Evolutionary conservation across 35 echinoderm and acorn worm genomes (phyloP), one percentile per base, ranked within the genome.

Genomic region (Acanthaster planci): DNA sequence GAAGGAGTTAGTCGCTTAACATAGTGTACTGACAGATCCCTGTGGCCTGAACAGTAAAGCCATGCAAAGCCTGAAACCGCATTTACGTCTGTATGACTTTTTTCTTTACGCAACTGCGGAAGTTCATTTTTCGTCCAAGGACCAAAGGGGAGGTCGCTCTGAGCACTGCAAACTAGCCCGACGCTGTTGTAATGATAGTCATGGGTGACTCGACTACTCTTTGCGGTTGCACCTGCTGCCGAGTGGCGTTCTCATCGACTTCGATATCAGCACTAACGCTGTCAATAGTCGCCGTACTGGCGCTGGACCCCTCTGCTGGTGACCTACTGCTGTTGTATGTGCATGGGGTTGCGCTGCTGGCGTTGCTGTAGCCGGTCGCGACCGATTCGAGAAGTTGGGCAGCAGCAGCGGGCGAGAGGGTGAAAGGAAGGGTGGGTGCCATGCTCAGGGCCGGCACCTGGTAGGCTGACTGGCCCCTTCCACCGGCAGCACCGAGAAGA

Each of bases 141-240:
- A 47, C 12, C 42, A 47, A 12, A 47, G 4, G 42, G 42, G 42
- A 47, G 4, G 42, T 47, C 42, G 42, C 12, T 47, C 4, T 47
- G 12, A 47, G 42, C 42, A 47, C 42, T 47, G 4, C 42, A 47
- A 12, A 12, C 42, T 47, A 47, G 4, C 42, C 37, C 19, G 39
- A 37, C 26, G 78, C 30, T n/a, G 77, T 44, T 52, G 23, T 79
- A 16, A 21, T 38, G 77, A 30, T 22, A 0, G 47, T 16, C 77
- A 79, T 79, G 77, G 77, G 39, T 37, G 77, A 39, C 38, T 44
- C 23, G 77, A 44, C 38, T 30, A 31, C 77, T 52, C 21, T 79
- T 44, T 47, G 77, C 21, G 77, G 77, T 29, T 29, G 14, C 2
- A 21, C 37, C 8, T n/a, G n/a, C n/a, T n/a, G n/a, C n/a, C n/a